Percentiles rank a stretch among this genome's conserved stretches.
phyloP scores from a whole-genome alignment of 1,140 invertebrate species.

The Calosoma granatense region DNA sequence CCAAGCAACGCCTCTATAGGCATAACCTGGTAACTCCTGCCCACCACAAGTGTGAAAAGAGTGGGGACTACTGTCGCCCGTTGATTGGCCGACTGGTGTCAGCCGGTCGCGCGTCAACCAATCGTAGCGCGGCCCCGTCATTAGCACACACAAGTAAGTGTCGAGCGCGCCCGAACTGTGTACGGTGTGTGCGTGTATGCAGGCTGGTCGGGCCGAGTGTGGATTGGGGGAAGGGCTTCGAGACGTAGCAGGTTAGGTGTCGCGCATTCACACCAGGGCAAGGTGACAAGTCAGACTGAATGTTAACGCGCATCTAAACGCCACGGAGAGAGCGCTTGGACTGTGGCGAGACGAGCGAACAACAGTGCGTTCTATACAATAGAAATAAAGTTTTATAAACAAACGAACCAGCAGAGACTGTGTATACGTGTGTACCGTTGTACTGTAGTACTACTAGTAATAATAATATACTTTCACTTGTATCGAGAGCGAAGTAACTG shows the following conservation, averaged over 20 bases:
- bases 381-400: too few relatives aligned
- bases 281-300: background rate
- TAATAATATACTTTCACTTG: too few relatives aligned
- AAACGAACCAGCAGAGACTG: too few relatives aligned
- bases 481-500: too few relatives aligned
- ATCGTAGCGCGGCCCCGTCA: conserved; percentile 27
- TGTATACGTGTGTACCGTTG: too few relatives aligned
- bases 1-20: conserved; percentile 30
- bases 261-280: conserved; percentile 6
- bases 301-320: background rate
- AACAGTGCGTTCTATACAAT: too few relatives aligned
- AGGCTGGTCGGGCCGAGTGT: background rate
- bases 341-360: too few relatives aligned
- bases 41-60: conserved; percentile 32
- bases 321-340: too few relatives aligned
- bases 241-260: conserved; percentile 30
- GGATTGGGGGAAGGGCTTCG: conserved; percentile 13
- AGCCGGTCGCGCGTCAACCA: conserved; percentile 25
- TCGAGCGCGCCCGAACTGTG: too few relatives aligned
- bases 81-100: conserved; percentile 25
- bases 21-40: conserved; percentile 31
- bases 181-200: too few relatives aligned
- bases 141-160: conserved; percentile 31
- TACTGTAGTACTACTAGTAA: too few relatives aligned
- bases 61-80: conserved; percentile 30